phyloP scores from a whole-genome alignment of 2,888 invertebrate species.

The Dorcus hopei region DNA sequence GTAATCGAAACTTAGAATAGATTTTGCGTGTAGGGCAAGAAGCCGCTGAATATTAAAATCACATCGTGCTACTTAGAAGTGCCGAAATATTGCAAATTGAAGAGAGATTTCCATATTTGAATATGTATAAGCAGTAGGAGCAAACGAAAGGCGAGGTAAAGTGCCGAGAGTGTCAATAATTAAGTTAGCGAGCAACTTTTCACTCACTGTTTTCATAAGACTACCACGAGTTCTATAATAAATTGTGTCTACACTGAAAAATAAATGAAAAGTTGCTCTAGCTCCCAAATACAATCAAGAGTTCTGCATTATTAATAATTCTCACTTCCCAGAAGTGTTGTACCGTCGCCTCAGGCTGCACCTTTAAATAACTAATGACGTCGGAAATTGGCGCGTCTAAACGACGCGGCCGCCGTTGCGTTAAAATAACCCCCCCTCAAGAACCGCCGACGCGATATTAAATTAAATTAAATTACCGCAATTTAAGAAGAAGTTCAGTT shows the following conservation, averaged over 20 bases:
- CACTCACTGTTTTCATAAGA: conserved; percentile 23
- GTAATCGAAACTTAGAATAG: too few relatives aligned
- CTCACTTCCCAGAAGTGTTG: conserved; percentile 30
- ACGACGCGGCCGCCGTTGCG: conserved; percentile 8
- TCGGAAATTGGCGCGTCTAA: conserved; percentile 17
- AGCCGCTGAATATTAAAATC: conserved; percentile 32
- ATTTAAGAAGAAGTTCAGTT: conserved; percentile 39
- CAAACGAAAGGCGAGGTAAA: conserved; percentile 9
- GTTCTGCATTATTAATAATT: conserved; percentile 30
- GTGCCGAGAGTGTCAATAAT: conserved; percentile 30
- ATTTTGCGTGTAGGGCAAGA: neutral
- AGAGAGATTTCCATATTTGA: conserved; percentile 33
- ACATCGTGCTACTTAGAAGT: conserved; percentile 29
- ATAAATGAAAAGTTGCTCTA: conserved; percentile 24
- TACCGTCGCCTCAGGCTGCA: conserved; percentile 19
- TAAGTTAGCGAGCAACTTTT: conserved; percentile 31
- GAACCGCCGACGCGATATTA: conserved; percentile 26
- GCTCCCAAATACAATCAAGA: conserved; percentile 30
- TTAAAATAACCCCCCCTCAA: conserved; percentile 24
- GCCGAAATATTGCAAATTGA: conserved; percentile 32
- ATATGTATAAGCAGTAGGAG: conserved; percentile 30
- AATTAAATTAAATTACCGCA: conserved; percentile 36
- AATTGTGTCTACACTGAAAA: conserved; percentile 33
- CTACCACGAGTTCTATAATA: conserved; percentile 26
- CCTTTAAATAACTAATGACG: conserved; percentile 31